Percentiles rank a stretch among this genome's conserved stretches.
These are phyloP conservation scores for Phthorimaea operculella DNA, from an alignment of 1,140 invertebrate genomes.

Conservation along the genomic window DNA sequence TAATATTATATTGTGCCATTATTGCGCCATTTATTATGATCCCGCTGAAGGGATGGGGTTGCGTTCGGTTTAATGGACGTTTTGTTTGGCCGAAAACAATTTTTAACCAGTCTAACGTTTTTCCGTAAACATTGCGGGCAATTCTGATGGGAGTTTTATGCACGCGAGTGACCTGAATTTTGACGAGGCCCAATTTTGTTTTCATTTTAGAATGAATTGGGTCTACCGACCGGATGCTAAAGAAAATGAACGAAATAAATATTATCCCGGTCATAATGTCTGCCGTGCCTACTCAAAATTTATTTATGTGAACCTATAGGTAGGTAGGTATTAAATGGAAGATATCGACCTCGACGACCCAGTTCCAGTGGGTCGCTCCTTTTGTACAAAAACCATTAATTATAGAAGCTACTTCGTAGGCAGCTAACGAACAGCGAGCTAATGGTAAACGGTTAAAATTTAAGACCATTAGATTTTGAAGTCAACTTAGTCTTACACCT, in stretches of 20 bases:
- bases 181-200: neutral
- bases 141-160: slow-evolving; percentile 40
- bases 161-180: slow-evolving; percentile 13
- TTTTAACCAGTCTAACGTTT: slow-evolving; percentile 52
- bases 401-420: slow-evolving; percentile 19
- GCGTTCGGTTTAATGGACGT: slow-evolving; percentile 60
- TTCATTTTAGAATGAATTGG: neutral
- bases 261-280: no score
- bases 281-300: no score
- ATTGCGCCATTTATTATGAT: slow-evolving; percentile 66
- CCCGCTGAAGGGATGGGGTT: slow-evolving; percentile 58
- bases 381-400: slow-evolving; percentile 61
- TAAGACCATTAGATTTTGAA: no score
- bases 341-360: neutral
- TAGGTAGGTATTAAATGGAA: neutral
- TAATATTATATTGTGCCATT: slow-evolving; percentile 67
- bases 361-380: slow-evolving; percentile 11
- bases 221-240: neutral
- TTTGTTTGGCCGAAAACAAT: slow-evolving; percentile 60
- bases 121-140: slow-evolving; percentile 37
- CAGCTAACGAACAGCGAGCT: no score
- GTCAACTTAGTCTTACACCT: no score
- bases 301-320: no score
- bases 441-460: no score
- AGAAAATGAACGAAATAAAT: neutral